Base-by-base conservation (phyloP, 1,140 invertebrate genomes). In the Drosophila oshimai region DNA sequence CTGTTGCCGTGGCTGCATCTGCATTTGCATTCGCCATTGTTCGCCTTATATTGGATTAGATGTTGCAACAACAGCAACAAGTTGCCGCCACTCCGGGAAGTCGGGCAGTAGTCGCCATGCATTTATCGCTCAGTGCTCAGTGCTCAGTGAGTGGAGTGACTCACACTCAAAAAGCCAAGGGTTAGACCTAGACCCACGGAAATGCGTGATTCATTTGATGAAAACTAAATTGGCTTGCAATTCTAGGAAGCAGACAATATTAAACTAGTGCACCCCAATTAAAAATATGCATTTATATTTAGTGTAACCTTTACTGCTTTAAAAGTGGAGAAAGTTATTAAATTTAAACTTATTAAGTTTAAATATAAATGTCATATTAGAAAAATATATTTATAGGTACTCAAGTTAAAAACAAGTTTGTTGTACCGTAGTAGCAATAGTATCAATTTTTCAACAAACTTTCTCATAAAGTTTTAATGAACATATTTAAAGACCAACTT, bases 61-160 rank as follows among this genome's bases (percentile, higher is more conserved):
- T 65, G 58, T 65, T 65, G 61, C 61, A 64, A 37, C 61, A 46
- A 29, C 24, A 26, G 26, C 77, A 83, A 81, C 78, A 81, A 83
- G 78, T 86, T 75, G 76, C 71, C 42, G 49, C 79, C 69, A 74
- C 68, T 45, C 28, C 54, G 74, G 53, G 51, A 62, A 74, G 65
- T 68, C 69, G 54, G 55, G 51, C 53, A 73, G 61, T 61, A 53
- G 74, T 72, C 61, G 62, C 28, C 55, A 47, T 45, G 64, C 33
- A 36, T 50, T 55, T 47, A 77, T 57, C 29, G 53, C 36, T 47
- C 31, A 46, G 13, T 71, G n/a, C n/a, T n/a, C n/a, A n/a, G n/a
- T n/a, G n/a, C n/a, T n/a, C n/a, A n/a, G n/a, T n/a, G n/a, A n/a
- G n/a, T n/a, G n/a, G 75, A 86, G 24, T 87, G 70, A 84, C 64